A percentile compares a stretch with the other conserved stretches of the same genome.
Conservation (phyloP, 2,888 invertebrate genomes). For the Frankliniella fusca region DNA sequence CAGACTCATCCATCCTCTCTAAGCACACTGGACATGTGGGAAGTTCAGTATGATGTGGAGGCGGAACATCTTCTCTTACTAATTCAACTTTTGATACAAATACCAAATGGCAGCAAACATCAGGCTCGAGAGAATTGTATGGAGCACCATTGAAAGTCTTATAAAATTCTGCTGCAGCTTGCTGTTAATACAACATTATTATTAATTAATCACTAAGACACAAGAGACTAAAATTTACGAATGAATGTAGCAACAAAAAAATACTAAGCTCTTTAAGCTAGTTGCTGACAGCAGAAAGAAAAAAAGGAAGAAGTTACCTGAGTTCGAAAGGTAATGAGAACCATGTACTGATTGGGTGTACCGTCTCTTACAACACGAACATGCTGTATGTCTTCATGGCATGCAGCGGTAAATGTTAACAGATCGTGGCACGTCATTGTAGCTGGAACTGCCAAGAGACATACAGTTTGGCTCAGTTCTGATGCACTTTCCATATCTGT, state of each 20-base stretch:
- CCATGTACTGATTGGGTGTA: constrained; percentile 96
- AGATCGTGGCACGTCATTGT: constrained; percentile 90
- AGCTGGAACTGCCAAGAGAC: constrained; percentile 84
- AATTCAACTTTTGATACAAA: constrained; percentile 93
- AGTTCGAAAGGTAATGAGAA: constrained; percentile 73
- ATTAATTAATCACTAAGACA: background rate
- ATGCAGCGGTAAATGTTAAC: constrained; percentile 89
- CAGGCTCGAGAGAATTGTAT: constrained; percentile 90
- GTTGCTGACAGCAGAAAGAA: too few relatives aligned
- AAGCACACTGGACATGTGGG: constrained; percentile 96
- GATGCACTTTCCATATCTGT: constrained; percentile 64
- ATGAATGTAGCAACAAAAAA: background rate
- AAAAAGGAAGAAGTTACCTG: background rate
- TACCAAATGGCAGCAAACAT: constrained; percentile 85
- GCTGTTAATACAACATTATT: constrained; percentile 49
- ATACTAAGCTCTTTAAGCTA: constrained; percentile 1
- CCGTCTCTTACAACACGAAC: constrained; percentile 89
- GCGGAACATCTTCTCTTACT: constrained; percentile 60
- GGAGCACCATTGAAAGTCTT: constrained; percentile 86
- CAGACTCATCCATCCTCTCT: constrained; percentile 97
- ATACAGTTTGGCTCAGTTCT: constrained; percentile 74
- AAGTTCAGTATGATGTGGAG: constrained; percentile 83
- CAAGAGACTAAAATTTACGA: background rate
- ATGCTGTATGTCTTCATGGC: constrained; percentile 82
- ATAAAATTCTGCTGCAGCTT: constrained; percentile 87